Evolutionary conservation across 1,140 invertebrate species (phyloP).

Genomic region (Radopholus similis): DNA sequence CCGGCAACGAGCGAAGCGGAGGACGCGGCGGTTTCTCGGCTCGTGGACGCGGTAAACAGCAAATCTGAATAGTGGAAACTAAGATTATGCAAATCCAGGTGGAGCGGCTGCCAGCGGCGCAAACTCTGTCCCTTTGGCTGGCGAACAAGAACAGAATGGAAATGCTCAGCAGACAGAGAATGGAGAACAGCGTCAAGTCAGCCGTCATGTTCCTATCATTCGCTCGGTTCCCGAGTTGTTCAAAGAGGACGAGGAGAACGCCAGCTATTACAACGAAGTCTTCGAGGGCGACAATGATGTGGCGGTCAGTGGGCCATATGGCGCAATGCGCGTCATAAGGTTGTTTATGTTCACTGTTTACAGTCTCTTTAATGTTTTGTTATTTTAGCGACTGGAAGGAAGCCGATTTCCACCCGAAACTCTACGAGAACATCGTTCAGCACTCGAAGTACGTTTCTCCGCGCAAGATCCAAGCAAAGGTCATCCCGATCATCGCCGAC

Average conservation of each 20-base stretch:
- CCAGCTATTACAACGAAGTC: constrained; percentile 3
- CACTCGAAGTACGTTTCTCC: constrained; percentile 31
- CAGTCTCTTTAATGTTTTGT: constrained; percentile 17
- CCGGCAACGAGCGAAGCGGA: too few species aligned
- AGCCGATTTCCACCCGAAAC: constrained; percentile 5
- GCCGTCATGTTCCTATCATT: too few species aligned
- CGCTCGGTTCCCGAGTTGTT: constrained; percentile 9
- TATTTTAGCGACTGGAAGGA: too few species aligned
- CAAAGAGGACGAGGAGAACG: constrained; percentile 21
- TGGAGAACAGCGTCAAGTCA: constrained; percentile 7
- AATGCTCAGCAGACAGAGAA: too few species aligned
- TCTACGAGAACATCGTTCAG: constrained; percentile 13
- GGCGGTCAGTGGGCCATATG: constrained; percentile 21
- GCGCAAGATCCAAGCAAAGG: constrained; percentile 25
- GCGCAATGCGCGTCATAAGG: background rate
- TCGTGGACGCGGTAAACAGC: too few species aligned
- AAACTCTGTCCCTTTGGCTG: too few species aligned
- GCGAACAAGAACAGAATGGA: too few species aligned
- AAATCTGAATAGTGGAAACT: too few species aligned
- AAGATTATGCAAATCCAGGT: too few species aligned
- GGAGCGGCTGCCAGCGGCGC: too few species aligned
- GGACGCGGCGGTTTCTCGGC: too few species aligned
- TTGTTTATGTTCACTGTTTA: constrained; percentile 2
- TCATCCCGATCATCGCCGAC: constrained; percentile 30
- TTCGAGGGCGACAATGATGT: constrained; percentile 23